These are phyloP conservation scores for Neuroterus valhalla DNA, from an alignment of 1,140 invertebrate genomes.

Conservation along the genomic window DNA sequence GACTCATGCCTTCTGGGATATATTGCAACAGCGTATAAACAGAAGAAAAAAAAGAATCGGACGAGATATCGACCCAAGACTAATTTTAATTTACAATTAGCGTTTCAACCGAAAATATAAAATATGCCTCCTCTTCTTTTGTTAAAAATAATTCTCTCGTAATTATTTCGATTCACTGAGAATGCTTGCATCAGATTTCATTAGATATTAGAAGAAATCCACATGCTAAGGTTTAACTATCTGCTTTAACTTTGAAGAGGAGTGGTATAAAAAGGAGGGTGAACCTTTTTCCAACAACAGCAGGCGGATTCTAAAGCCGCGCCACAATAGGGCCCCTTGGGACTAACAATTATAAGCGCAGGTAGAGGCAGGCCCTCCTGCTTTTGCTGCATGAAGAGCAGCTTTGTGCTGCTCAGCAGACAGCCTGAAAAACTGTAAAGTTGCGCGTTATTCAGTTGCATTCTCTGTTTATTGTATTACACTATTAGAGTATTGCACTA, in stretches of 20 bases:
- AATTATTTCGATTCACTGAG: too few species aligned
- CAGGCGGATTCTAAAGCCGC: slow-evolving; percentile 52
- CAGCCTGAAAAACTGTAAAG: slow-evolving; percentile 48
- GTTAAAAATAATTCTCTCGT: too few species aligned
- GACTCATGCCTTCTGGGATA: slow-evolving; percentile 14
- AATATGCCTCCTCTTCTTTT: too few species aligned
- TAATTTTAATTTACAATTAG: not conserved
- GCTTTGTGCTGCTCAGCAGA: slow-evolving; percentile 41
- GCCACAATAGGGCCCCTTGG: slow-evolving; percentile 50
- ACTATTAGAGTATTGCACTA: not conserved
- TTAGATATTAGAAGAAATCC: not conserved
- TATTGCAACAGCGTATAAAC: slow-evolving; percentile 8
- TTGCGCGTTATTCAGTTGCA: slow-evolving; percentile 33
- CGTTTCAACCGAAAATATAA: not conserved
- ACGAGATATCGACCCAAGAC: not conserved
- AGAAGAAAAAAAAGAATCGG: not conserved
- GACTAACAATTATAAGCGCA: slow-evolving; percentile 56
- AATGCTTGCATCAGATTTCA: not conserved
- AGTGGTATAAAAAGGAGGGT: slow-evolving; percentile 46
- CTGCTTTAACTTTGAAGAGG: slow-evolving; percentile 39
- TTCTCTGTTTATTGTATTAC: slow-evolving; percentile 14
- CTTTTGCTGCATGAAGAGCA: slow-evolving; percentile 35
- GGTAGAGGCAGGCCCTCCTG: slow-evolving; percentile 56
- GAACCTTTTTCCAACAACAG: slow-evolving; percentile 54
- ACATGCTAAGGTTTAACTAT: not conserved